These are phyloP conservation scores for Temnothorax curvispinosus DNA, from an alignment of 1,140 invertebrate genomes.

Conservation along the genomic window DNA sequence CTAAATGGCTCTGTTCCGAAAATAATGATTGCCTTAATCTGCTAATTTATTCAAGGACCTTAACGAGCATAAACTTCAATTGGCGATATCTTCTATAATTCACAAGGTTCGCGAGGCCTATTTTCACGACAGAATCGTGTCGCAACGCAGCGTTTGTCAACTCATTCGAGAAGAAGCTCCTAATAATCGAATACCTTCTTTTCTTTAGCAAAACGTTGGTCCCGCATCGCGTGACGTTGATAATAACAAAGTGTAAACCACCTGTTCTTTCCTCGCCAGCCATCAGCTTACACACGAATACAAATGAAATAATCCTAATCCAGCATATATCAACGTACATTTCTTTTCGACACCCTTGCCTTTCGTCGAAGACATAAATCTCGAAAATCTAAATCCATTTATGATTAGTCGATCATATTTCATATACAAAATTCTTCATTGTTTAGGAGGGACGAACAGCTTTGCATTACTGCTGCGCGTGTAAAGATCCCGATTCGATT, in stretches of 20 bases:
- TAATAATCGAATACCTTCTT: slow-evolving; percentile 66
- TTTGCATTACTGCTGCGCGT: slow-evolving; percentile 92
- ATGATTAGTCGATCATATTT: neutral
- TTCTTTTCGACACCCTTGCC: neutral
- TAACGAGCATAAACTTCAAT: slow-evolving; percentile 10
- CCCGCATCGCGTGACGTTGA: slow-evolving; percentile 76
- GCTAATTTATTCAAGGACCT: neutral
- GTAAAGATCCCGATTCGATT: slow-evolving; percentile 88
- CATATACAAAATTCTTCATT: neutral
- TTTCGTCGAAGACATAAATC: neutral
- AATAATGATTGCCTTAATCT: neutral
- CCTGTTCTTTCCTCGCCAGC: slow-evolving; percentile 75
- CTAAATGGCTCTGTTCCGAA: neutral
- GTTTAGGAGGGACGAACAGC: slow-evolving; percentile 91
- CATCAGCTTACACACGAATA: slow-evolving; percentile 47
- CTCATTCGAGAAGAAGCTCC: neutral
- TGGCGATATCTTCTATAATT: neutral
- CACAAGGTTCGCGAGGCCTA: neutral
- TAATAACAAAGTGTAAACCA: slow-evolving; percentile 81
- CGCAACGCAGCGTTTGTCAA: slow-evolving; percentile 26
- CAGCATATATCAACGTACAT: neutral
- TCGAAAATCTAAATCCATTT: neutral
- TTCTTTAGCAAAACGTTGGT: slow-evolving; percentile 23
- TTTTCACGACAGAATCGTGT: slow-evolving; percentile 14
- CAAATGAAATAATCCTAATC: slow-evolving; percentile 48